phyloP scores from a whole-genome alignment of 1,140 invertebrate species.

The Atopsyche davidsoni region DNA sequence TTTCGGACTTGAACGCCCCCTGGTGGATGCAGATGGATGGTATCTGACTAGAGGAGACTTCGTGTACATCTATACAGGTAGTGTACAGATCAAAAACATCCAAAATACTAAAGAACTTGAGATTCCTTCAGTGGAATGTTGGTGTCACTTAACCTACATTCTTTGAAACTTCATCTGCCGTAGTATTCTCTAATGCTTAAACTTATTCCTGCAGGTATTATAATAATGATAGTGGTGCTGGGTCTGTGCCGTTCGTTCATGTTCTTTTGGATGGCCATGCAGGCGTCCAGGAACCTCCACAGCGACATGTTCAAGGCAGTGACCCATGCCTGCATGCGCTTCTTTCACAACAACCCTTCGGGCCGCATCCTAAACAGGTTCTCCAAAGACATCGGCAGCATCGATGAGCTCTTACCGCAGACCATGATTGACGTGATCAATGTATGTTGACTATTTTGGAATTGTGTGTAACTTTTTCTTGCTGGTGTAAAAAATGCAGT shows the following conservation, averaged over 20 bases:
- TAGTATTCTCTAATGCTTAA: background rate
- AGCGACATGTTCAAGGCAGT: slow-evolving; percentile 61
- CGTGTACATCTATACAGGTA: background rate
- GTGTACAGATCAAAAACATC: slow-evolving; percentile 2
- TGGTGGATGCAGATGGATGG: background rate
- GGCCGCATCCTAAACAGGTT: slow-evolving; percentile 43
- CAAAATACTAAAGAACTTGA: too few relatives aligned
- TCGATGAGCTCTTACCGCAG: slow-evolving; percentile 20
- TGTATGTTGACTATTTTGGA: slow-evolving; percentile 6
- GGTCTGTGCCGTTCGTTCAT: slow-evolving; percentile 41
- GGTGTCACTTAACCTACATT: too few relatives aligned
- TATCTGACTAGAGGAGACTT: background rate
- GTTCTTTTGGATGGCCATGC: slow-evolving; percentile 60
- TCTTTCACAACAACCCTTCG: slow-evolving; percentile 58
- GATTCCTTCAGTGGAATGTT: too few relatives aligned
- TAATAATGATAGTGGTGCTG: slow-evolving; percentile 34
- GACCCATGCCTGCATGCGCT: slow-evolving; percentile 55
- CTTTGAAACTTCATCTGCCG: background rate
- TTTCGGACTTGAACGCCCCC: background rate
- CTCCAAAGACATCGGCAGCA: slow-evolving; percentile 43
- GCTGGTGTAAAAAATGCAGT: background rate
- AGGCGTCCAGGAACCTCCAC: slow-evolving; percentile 58
- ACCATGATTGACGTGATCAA: slow-evolving; percentile 18
- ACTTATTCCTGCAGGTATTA: slow-evolving; percentile 15
- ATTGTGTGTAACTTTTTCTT: slow-evolving; percentile 1